A percentile compares a stretch with the other conserved stretches of the same genome.
These are phyloP conservation scores for Promerops cafer DNA, from an alignment of 2,113 vertebrate species.

Conservation along the genomic window DNA sequence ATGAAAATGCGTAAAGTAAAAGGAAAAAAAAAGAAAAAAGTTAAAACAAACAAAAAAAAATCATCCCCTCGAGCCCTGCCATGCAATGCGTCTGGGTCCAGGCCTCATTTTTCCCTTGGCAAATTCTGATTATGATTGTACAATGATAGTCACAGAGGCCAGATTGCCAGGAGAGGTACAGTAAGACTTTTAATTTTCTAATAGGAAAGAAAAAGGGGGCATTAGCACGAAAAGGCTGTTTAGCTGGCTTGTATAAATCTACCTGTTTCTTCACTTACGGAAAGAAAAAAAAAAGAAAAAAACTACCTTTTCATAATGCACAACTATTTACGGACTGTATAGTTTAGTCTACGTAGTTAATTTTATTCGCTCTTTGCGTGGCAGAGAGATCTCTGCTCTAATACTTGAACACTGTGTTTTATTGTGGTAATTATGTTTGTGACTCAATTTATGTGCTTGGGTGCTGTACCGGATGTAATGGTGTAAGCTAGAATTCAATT, in stretches of 20 bases:
- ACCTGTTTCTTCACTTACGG: constrained; percentile 74
- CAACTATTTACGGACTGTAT: constrained; percentile 81
- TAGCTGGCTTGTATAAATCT: constrained; percentile 76
- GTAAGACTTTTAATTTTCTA: constrained; percentile 69
- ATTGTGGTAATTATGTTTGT: constrained; percentile 87
- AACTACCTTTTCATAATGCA: constrained; percentile 93
- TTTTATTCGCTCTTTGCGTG: constrained; percentile 79
- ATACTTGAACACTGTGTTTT: constrained; percentile 83
- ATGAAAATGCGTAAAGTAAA: neutral
- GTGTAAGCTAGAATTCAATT: constrained; percentile 82
- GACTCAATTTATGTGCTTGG: constrained; percentile 85
- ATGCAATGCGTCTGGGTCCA: constrained; percentile 56
- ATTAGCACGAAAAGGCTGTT: constrained; percentile 64
- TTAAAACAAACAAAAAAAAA: neutral
- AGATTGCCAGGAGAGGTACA: constrained; percentile 69
- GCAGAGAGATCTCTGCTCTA: constrained; percentile 72
- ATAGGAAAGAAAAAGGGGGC: constrained; percentile 63
- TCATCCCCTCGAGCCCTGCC: constrained; percentile 1
- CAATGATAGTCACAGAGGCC: constrained; percentile 55
- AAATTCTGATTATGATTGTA: constrained; percentile 50
- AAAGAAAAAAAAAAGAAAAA: constrained; percentile 57
- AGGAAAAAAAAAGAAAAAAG: neutral
- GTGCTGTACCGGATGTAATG: constrained; percentile 76
- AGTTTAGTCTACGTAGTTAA: constrained; percentile 78
- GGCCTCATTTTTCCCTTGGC: constrained; percentile 57